Percentiles rank a stretch among this genome's conserved stretches.
phyloP scores from a whole-genome alignment of 2,113 vertebrate species.

The Cryptomyrus ogoouensis region DNA sequence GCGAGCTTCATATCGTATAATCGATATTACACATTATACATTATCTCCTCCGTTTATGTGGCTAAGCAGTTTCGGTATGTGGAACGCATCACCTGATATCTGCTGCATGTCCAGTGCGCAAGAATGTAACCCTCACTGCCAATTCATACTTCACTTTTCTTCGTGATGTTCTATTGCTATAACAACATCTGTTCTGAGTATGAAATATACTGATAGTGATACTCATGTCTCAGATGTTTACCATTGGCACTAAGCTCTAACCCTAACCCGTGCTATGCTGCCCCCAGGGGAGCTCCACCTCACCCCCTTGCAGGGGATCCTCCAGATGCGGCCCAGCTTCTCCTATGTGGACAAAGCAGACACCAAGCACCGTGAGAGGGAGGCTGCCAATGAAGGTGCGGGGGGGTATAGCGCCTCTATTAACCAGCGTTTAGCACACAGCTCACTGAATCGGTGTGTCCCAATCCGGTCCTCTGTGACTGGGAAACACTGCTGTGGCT shows the following conservation, averaged over 20 bases:
- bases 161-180: background rate
- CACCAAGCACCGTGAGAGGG: conserved; percentile 84
- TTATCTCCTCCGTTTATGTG: background rate
- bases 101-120: background rate
- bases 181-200: background rate
- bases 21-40: background rate
- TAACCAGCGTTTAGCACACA: background rate
- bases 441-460: background rate
- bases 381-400: conserved; percentile 87
- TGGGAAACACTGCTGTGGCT: background rate
- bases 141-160: background rate
- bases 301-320: conserved; percentile 89
- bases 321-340: conserved; percentile 94
- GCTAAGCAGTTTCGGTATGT: background rate
- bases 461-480: background rate
- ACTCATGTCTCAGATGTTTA: background rate
- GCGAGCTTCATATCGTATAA: background rate
- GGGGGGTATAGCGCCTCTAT: background rate
- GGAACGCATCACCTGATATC: background rate
- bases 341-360: conserved; percentile 94
- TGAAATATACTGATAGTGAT: background rate
- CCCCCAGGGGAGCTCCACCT: conserved; percentile 86
- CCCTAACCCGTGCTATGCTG: background rate
- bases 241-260: background rate
- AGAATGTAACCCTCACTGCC: background rate